Evolutionary conservation across 2,797 vertebrate species (phyloP).

Genomic region (Ciconia nigra): DNA sequence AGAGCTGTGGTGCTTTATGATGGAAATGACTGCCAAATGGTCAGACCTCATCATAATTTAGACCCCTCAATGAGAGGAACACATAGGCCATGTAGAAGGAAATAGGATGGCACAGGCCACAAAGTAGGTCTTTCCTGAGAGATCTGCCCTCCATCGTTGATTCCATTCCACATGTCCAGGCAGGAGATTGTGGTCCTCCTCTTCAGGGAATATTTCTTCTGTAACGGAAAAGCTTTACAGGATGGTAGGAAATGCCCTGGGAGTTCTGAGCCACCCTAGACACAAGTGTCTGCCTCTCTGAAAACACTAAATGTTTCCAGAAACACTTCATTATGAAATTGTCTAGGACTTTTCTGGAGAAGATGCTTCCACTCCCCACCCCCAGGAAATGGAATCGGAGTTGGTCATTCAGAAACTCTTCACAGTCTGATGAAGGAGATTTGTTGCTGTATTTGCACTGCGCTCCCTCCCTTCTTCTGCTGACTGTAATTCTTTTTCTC

Average conservation of each 20-base stretch:
- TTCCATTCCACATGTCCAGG: not conserved
- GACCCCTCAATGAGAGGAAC: not conserved
- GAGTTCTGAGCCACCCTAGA: not conserved
- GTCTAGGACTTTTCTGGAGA: not conserved
- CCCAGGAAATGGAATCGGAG: not conserved
- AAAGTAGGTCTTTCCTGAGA: not conserved
- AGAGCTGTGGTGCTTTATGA: not conserved
- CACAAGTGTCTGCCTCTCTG: not conserved
- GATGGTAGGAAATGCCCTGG: not conserved
- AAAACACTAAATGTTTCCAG: not conserved
- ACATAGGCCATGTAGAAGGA: not conserved
- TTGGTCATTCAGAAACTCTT: not conserved
- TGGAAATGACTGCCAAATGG: not conserved
- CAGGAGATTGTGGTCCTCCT: not conserved
- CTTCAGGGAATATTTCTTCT: not conserved
- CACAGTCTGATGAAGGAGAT: not conserved
- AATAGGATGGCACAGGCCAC: not conserved
- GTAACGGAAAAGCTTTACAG: not conserved
- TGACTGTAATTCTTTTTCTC: not conserved
- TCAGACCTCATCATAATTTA: not conserved
- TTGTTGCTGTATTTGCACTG: not conserved
- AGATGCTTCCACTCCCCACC: not conserved
- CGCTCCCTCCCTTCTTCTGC: not conserved
- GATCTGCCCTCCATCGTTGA: not conserved
- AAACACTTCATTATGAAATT: not conserved